Evolutionary conservation across 30 jellyfish, hydroid and myxozoan species (phyloP), one percentile per base, ranked within the genome.

Genomic region (Turritopsis rubra): DNA sequence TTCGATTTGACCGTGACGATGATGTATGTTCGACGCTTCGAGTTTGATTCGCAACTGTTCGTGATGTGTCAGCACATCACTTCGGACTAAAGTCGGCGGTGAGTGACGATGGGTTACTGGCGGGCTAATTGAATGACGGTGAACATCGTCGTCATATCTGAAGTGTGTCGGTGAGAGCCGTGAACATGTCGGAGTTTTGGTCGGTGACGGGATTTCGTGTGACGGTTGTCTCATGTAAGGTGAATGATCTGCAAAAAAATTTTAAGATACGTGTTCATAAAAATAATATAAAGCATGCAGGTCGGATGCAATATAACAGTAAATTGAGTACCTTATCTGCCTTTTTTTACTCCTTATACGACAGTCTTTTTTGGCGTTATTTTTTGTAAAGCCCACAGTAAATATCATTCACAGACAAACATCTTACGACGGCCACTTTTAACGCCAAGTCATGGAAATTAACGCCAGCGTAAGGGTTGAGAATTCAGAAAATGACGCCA

Each of bases 121-220:
- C 18, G 85, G 85, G 76, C 85, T 77, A 20, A 70, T 80, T 22
- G 87, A 80, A 80, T 80, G 87, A 17, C 87, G 87, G 83, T 80
- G 87, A 52, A 80, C 28, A n/a, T 80, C 87, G 77, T 80, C 87
- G 26, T 80, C 87, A 25, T 52, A 25, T 26, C 41, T 74, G 82
- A 74, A 74, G 82, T 74, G 82, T 74, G 82, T 74, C 7, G 54
- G 52, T 9, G 87, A 65, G 52, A 26, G n/a, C 21, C 71, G 16
- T n/a, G 79, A 53, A 26, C 87, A 21, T 80, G 79, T 17, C 26
- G 87, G 65, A 21, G 52, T 80, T 80, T 80, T 80, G 9, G 87
- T 80, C 22, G 83, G 85, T 22, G 85, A 79, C 80, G 85, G 82
- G 8, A 24, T 24, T 74, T 26, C 65, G 82, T 8, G 60, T 20